Conservation (phyloP, 2,888 invertebrate species). For the Oscheius sp. region DNA sequence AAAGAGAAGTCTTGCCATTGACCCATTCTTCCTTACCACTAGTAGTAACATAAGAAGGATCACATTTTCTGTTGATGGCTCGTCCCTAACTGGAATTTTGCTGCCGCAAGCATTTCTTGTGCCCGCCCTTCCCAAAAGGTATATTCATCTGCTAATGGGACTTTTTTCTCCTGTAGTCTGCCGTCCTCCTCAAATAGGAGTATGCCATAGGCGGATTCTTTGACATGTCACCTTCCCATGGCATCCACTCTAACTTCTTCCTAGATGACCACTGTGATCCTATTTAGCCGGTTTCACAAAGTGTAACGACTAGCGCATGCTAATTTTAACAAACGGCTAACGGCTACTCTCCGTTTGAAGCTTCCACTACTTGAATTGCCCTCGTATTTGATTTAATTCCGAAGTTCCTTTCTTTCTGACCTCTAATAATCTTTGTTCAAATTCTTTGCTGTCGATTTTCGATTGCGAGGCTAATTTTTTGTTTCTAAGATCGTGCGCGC, state of each 20-base stretch:
- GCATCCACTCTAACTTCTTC: no score
- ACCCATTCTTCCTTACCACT: conserved; percentile 14
- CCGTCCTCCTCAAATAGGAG: background rate
- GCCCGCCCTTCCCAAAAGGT: conserved; percentile 28
- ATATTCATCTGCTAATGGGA: conserved; percentile 5
- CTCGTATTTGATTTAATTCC: background rate
- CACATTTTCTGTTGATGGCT: conserved; percentile 21
- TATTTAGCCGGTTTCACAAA: background rate
- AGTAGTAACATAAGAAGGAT: conserved; percentile 14
- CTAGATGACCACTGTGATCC: no score
- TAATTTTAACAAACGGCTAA: conserved; percentile 29
- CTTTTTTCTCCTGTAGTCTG: background rate
- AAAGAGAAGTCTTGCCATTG: conserved; percentile 1
- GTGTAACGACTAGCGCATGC: conserved; percentile 30
- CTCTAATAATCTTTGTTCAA: conserved; percentile 6
- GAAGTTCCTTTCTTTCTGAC: background rate
- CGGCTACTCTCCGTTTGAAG: conserved; percentile 25
- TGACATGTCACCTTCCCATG: no score
- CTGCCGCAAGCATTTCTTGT: conserved; percentile 20
- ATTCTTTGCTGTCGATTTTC: background rate
- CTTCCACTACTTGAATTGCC: background rate
- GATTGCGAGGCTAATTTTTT: conserved; percentile 14
- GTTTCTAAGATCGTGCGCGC: conserved; percentile 19
- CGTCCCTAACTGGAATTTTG: conserved; percentile 27
- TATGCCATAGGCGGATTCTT: background rate